A percentile compares a stretch with the other conserved stretches of the same genome.
Evolutionary conservation across 1,140 invertebrate genomes (phyloP).

Genomic region (Bombus difficillimus): DNA sequence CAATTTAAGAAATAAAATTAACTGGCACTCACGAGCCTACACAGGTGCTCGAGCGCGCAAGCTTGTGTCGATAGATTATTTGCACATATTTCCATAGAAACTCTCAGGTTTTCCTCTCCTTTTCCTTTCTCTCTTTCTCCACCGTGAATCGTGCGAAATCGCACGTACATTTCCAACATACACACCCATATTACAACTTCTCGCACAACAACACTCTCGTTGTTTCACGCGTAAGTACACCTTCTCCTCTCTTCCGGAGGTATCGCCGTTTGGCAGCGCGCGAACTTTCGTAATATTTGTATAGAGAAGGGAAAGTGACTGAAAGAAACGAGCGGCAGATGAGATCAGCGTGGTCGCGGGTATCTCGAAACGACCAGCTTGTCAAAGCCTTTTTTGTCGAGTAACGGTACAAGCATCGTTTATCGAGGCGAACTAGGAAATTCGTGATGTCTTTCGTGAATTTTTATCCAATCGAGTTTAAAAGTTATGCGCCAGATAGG

Average conservation of each 20-base stretch:
- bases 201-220: neutral
- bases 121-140: neutral
- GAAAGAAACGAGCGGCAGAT: conserved; percentile 36
- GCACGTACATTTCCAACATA: neutral
- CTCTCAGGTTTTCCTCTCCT: neutral
- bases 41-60: neutral
- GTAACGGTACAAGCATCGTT: too few species aligned
- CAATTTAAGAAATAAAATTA: conserved; percentile 12
- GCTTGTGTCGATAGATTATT: conserved; percentile 8
- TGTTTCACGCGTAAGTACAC: neutral
- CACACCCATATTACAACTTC: neutral
- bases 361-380: neutral
- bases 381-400: neutral
- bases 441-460: neutral
- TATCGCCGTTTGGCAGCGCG: conserved; percentile 15
- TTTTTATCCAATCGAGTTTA: neutral
- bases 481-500: too few species aligned
- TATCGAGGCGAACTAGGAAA: neutral
- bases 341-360: conserved; percentile 1
- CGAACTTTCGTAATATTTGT: conserved; percentile 44
- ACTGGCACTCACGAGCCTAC: neutral
- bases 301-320: conserved; percentile 43
- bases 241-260: conserved; percentile 23
- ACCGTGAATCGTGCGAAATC: neutral
- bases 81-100: conserved; percentile 41